Base-by-base conservation (phyloP, 2,113 vertebrate genomes). In the Carollia perspicillata region DNA sequence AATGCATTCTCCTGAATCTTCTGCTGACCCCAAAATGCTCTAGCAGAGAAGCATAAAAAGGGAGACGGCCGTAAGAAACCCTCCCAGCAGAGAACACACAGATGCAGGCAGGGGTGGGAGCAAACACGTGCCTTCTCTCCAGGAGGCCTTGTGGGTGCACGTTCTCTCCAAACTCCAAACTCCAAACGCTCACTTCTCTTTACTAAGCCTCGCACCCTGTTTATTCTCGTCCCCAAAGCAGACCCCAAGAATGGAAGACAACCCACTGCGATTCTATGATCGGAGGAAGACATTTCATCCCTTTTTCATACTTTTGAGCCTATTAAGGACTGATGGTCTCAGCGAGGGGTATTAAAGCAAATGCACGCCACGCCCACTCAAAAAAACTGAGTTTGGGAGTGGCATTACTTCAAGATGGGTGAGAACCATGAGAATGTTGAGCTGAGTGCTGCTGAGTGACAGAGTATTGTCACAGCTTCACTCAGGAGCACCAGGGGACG, bases 41-140 rank as follows among this genome's bases (percentile, higher is more conserved):
- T 63, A 3, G 37, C 8, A 53, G 71, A 94, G 49, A 83, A 71
- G 28, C 10, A 78, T 3, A 30, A 28, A 22, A 1, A 63, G 16
- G 63, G 47, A n/a, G 28, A 51, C 0, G 37, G 75, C 17, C 12
- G 16, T 35, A 40, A 71, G 47, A 66, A 35, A 66, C n/a, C 30
- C 16, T 44, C 17, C 4, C n/a, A 33, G 69, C 18, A 33, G 28
- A 81, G 35, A 68, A 55, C 4, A 28, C 28, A 69, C 1, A 7
- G 2, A 44, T 0, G 1, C 35, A 13, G 16, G 84, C 35, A 6
- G 0, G 6, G 0, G 28, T 5, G 22, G 22, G 6, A 6, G n/a
- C 23, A 26, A 47, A 37, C 3, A 16, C 0, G 0, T 2, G 0
- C 30, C 23, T 35, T 14, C 33, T 14, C 74, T 22, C 5, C 4